phyloP scores from a whole-genome alignment of 2,113 vertebrate species.

The Casuarius casuarius region DNA sequence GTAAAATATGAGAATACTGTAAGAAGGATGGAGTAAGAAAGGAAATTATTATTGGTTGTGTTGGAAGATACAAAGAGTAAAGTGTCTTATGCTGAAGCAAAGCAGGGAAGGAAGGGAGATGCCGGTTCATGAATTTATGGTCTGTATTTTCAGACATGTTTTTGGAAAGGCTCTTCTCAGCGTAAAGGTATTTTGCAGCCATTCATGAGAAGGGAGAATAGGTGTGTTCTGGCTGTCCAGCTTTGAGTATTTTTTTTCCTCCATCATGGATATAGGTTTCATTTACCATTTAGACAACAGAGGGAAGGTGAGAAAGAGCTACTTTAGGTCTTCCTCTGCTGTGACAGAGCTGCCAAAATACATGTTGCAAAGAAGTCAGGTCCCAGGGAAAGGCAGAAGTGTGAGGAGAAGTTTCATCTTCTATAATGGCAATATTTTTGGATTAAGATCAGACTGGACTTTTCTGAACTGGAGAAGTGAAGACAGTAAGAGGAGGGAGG shows the following conservation, averaged over 20 bases:
- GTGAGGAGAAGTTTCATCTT: neutral
- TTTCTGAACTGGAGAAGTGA: neutral
- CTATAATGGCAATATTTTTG: fast-evolving
- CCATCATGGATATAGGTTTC: neutral
- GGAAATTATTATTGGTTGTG: neutral
- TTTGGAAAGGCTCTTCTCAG: neutral
- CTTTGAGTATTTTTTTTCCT: neutral
- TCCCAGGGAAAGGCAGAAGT: neutral
- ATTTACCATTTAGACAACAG: neutral
- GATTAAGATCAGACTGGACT: neutral
- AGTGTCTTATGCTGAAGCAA: neutral
- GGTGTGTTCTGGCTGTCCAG: neutral
- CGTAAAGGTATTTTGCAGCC: neutral
- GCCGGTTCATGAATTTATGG: neutral
- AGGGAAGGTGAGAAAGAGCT: neutral
- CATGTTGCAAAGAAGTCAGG: neutral
- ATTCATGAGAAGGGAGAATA: neutral
- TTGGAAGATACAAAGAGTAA: neutral
- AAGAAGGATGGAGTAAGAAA: neutral
- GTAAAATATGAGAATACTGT: neutral
- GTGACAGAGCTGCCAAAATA: neutral
- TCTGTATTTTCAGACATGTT: neutral
- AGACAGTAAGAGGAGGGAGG: neutral
- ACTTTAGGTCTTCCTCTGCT: neutral
- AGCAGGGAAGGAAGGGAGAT: neutral